Conservation (phyloP, 2,888 invertebrate genomes). For the Anagyrus pseudococci region DNA sequence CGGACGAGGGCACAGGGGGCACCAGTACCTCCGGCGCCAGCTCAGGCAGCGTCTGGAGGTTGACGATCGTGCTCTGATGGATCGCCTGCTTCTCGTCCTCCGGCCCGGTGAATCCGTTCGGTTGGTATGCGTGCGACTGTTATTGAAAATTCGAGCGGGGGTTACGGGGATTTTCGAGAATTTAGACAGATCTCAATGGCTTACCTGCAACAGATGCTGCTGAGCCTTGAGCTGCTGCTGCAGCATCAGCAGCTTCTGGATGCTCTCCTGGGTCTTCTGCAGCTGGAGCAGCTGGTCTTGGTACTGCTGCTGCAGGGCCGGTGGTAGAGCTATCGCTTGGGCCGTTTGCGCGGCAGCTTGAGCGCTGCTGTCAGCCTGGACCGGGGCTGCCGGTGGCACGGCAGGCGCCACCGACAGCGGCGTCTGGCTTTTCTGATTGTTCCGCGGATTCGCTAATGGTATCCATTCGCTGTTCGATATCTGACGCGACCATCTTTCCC, state of each 20-base stretch:
- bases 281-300: conserved; percentile 57
- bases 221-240: conserved; percentile 57
- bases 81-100: conserved; percentile 50
- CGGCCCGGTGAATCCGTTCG: conserved; percentile 46
- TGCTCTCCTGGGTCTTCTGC: conserved; percentile 59
- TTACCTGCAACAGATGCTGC: conserved; percentile 56
- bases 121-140: conserved; percentile 53
- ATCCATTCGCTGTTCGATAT: conserved; percentile 59
- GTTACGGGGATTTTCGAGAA: neutral
- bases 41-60: conserved; percentile 45
- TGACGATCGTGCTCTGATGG: conserved; percentile 46
- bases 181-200: neutral
- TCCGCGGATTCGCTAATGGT: conserved; percentile 54
- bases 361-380: conserved; percentile 23
- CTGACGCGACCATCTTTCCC: conserved; percentile 59
- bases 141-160: neutral
- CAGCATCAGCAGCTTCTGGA: conserved; percentile 53
- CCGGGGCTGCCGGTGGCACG: conserved; percentile 31
- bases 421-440: conserved; percentile 41
- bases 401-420: conserved; percentile 30
- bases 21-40: conserved; percentile 49
- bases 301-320: conserved; percentile 57
- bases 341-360: conserved; percentile 23
- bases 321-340: conserved; percentile 49
- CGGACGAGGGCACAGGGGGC: conserved; percentile 50